Evolutionary conservation across 37 sponge, comb jelly and placozoan species (phyloP).

Genomic region (Petrosia ficiformis): DNA sequence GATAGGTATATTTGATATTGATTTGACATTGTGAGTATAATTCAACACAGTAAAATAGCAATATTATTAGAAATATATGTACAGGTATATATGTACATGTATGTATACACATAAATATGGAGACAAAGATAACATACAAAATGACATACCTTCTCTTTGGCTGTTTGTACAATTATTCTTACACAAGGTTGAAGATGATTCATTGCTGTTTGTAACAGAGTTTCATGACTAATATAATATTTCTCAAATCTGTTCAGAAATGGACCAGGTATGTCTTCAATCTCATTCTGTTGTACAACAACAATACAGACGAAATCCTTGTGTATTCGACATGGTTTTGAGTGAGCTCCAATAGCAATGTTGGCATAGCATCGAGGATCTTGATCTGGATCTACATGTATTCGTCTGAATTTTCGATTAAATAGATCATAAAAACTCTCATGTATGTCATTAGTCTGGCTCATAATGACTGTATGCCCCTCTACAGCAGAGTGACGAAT

Average conservation of each 20-base stretch:
- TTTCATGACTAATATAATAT: conserved; percentile 62
- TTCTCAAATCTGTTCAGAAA: conserved; percentile 91
- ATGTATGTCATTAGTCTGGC: conserved; percentile 81
- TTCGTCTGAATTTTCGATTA: conserved; percentile 74
- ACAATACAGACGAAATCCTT: conserved; percentile 82
- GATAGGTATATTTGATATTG: no score
- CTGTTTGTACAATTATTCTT: conserved; percentile 25
- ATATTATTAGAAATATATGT: no score
- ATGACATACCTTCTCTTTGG: conserved; percentile 63
- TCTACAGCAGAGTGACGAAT: conserved; percentile 73
- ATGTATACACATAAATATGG: neutral
- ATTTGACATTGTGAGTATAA: no score
- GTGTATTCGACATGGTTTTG: conserved; percentile 72
- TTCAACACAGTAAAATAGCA: no score
- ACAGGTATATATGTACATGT: neutral
- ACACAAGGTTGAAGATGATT: conserved; percentile 69
- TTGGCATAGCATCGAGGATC: conserved; percentile 75
- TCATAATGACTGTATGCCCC: conserved; percentile 81
- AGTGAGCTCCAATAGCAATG: conserved; percentile 85
- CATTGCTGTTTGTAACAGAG: conserved; percentile 65
- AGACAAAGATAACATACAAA: neutral
- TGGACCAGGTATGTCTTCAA: conserved; percentile 70
- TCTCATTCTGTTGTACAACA: conserved; percentile 65
- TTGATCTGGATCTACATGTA: conserved; percentile 53
- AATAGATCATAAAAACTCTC: conserved; percentile 92